Base-by-base conservation (phyloP, 2,113 vertebrate genomes). In the Trematomus loennbergii region DNA sequence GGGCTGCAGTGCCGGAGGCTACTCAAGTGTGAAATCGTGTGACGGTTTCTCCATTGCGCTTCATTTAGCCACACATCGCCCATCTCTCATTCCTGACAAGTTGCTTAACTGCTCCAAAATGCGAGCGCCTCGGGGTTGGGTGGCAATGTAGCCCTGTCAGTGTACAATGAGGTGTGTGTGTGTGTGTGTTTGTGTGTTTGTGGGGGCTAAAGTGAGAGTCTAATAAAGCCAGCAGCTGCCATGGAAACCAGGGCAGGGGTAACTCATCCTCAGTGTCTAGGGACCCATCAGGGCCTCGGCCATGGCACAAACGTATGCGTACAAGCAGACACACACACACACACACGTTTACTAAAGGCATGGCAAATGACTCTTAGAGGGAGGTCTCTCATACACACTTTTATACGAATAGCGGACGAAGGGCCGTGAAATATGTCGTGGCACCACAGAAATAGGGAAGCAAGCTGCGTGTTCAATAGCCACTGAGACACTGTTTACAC, bases 21-120 rank as follows among this genome's bases (percentile, higher is more conserved):
- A 94, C 88, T 88, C 69, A 46, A 92, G 90, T 93, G 93, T 94
- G 90, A 95, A 95, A 95, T 94, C 91, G 78, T 79, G 80, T 84
- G 90, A 92, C 91, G 87, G 91, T 94, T 92, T 91, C 89, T 93
- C 92, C 91, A 94, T 93, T 94, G 88, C 84, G 87, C 94, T 93
- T 95, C 93, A 94, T 95, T 94, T 95, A 91, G 92, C 93, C 86
- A 91, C 86, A 89, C 92, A 90, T 91, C 49, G 66, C 50, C 92
- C 94, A 95, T 94, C 92, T 94, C 91, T 95, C 94, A 94, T 94
- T 95, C 92, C 90, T 95, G 94, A 95, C 94, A 95, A 93, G 93
- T 94, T 94, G 93, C 89, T 92, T 93, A 93, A 94, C 87, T 85
- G 90, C 89, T 92, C 84, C 84, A 89, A 93, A 94, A 89, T 89